These are phyloP conservation scores for Trachelus stipa DNA, from an alignment of 2,888 invertebrate species.

Conservation along the genomic window DNA sequence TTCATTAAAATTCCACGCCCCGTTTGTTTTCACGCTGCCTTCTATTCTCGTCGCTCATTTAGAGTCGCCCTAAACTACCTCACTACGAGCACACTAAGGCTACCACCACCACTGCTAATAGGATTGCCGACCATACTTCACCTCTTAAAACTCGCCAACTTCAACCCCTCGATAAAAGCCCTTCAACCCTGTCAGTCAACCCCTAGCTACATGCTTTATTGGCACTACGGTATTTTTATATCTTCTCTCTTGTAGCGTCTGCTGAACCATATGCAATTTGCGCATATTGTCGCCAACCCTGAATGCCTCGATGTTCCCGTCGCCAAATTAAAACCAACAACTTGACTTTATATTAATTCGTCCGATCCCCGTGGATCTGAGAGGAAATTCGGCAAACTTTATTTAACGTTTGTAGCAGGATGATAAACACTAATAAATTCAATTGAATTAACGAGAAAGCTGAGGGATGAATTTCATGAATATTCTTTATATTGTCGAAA, in stretches of 20 bases:
- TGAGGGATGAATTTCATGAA: not conserved
- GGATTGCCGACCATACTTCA: not conserved
- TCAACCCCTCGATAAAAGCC: not conserved
- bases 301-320: not conserved
- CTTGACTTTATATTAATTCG: not conserved
- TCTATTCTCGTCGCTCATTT: slow-evolving; percentile 14
- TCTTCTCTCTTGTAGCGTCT: not conserved
- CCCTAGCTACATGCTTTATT: not conserved
- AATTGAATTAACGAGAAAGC: not conserved
- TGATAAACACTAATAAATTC: not conserved
- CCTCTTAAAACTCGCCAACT: not conserved
- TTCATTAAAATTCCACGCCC: slow-evolving; percentile 45
- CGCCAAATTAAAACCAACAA: not conserved
- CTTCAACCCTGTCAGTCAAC: not conserved
- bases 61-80: not conserved
- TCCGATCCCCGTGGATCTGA: not conserved
- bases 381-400: not conserved
- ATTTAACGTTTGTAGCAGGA: not conserved
- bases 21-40: slow-evolving; percentile 3
- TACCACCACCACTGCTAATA: not conserved
- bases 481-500: not conserved
- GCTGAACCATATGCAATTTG: not conserved
- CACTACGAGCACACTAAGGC: not conserved
- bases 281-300: not conserved
- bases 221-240: not conserved